These are phyloP conservation scores for Macroglossus sobrinus DNA, from an alignment of 2,113 vertebrate genomes.

Conservation along the genomic window DNA sequence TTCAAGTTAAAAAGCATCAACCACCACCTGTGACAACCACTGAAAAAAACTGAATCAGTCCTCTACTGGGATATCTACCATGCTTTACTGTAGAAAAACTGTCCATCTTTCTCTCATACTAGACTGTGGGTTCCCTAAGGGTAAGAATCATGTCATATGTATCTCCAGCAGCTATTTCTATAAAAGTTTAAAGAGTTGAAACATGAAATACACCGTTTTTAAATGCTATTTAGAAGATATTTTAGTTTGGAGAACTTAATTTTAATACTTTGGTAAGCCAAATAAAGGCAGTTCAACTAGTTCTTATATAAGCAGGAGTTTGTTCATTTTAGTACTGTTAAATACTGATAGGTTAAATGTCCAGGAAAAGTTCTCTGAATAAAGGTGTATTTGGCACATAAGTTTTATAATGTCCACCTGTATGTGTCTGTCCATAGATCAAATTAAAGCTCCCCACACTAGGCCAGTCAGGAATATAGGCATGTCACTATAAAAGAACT, in stretches of 20 bases:
- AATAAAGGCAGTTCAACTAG: background rate
- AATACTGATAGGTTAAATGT: background rate
- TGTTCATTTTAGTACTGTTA: background rate
- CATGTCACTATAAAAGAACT: background rate
- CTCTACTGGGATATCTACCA: background rate
- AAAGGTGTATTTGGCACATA: background rate
- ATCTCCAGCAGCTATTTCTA: background rate
- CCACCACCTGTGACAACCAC: background rate
- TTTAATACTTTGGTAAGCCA: background rate
- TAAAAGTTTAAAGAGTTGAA: background rate
- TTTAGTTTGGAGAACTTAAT: background rate
- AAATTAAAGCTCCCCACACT: background rate
- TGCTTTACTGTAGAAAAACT: background rate
- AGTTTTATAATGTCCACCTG: background rate
- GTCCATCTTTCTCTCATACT: background rate
- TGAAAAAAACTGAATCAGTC: background rate
- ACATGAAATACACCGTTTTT: background rate
- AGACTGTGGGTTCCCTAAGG: background rate
- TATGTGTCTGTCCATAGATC: background rate
- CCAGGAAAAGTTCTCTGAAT: background rate
- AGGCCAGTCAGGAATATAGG: background rate
- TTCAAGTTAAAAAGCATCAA: background rate
- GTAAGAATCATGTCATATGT: background rate
- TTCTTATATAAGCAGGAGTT: background rate
- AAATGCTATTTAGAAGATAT: background rate